phyloP scores from a whole-genome alignment of 2,113 vertebrate genomes.

The Tricholaema leucomelas region DNA sequence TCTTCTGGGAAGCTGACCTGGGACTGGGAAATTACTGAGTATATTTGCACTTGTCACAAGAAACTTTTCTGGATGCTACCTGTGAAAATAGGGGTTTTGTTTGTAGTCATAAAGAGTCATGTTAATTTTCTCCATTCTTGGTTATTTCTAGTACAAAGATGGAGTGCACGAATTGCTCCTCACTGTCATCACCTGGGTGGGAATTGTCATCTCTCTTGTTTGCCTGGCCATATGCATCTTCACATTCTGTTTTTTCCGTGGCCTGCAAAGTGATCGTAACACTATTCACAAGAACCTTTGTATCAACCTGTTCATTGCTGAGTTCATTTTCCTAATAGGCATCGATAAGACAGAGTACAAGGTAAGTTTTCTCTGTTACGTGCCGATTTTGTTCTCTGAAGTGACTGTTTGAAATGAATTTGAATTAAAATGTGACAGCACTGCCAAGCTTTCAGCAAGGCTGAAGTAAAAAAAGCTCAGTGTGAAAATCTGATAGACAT shows the following conservation, averaged over 20 bases:
- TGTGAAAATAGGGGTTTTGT: constrained; percentile 34
- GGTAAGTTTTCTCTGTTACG: constrained; percentile 79
- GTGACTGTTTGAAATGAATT: constrained; percentile 63
- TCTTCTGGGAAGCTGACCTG: constrained; percentile 12
- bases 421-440: constrained; percentile 59
- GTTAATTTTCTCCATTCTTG: constrained; percentile 63
- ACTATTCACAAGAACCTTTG: constrained; percentile 99
- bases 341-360: constrained; percentile 93
- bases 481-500: constrained; percentile 63
- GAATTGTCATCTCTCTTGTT: constrained; percentile 94
- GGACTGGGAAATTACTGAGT: constrained; percentile 19
- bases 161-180: constrained; percentile 89
- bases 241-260: constrained; percentile 99
- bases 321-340: constrained; percentile 98
- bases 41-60: constrained; percentile 22
- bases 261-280: constrained; percentile 97
- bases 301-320: constrained; percentile 97
- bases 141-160: constrained; percentile 82
- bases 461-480: constrained; percentile 58
- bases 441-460: constrained; percentile 50
- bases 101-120: constrained; percentile 38
- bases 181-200: constrained; percentile 94
- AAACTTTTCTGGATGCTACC: constrained; percentile 40
- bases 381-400: constrained; percentile 68
- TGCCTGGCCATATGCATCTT: constrained; percentile 97